Evolutionary conservation across 2,797 vertebrate genomes (phyloP).

Genomic region (Pelochelys cantorii): DNA sequence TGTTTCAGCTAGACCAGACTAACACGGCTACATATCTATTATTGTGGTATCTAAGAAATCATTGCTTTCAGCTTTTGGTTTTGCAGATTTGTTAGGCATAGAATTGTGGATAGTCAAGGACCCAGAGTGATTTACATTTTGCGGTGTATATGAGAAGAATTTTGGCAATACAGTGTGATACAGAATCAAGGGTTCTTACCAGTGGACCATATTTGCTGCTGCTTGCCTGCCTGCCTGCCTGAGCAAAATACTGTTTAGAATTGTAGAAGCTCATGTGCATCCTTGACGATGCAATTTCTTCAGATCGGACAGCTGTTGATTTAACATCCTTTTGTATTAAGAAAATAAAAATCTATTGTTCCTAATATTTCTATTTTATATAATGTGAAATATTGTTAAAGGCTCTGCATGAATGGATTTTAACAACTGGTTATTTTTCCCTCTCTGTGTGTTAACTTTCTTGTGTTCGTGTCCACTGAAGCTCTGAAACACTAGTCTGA

Average conservation of each 20-base stretch:
- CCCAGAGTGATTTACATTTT: not conserved
- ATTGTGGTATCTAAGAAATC: not conserved
- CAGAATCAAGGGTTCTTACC: not conserved
- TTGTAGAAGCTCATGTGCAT: rapidly evolving
- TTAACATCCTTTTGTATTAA: not conserved
- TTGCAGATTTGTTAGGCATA: not conserved
- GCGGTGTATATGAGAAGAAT: not conserved
- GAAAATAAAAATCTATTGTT: not conserved
- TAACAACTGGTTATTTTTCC: not conserved
- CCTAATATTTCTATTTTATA: rapidly evolving
- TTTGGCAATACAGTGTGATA: not conserved
- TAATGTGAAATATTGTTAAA: not conserved
- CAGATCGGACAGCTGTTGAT: not conserved
- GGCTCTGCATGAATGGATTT: not conserved
- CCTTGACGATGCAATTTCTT: not conserved
- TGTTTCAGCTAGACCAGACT: no score
- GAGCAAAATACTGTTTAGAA: not conserved
- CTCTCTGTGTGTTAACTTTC: not conserved
- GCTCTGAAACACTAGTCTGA: not conserved
- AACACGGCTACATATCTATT: no score
- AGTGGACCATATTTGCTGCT: not conserved
- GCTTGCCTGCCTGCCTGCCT: not conserved
- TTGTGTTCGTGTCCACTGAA: not conserved
- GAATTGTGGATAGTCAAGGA: not conserved
- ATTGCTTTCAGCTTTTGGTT: not conserved